Evolutionary conservation across 2,888 invertebrate species (phyloP).

Genomic region (Lumbricus terrestris): DNA sequence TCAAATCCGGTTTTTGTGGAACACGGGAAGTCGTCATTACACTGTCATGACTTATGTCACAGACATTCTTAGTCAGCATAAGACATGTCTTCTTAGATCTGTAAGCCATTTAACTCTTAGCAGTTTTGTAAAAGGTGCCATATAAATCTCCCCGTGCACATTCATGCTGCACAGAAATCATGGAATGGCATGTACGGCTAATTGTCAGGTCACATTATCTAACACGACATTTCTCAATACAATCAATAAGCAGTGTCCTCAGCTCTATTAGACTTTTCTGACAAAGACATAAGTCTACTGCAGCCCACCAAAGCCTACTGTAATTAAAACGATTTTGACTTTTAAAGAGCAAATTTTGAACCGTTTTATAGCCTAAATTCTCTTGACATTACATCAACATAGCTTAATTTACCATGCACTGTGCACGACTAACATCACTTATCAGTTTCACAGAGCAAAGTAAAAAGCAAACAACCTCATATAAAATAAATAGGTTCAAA

Average conservation of each 20-base stretch:
- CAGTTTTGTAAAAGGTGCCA: background rate
- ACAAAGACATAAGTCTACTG: background rate
- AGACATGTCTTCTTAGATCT: background rate
- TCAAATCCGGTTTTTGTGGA: background rate
- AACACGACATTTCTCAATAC: background rate
- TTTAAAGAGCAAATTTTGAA: background rate
- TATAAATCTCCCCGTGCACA: background rate
- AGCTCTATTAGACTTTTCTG: background rate
- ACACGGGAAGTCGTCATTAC: background rate
- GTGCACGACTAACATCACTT: background rate
- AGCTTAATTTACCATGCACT: background rate
- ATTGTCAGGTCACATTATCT: background rate
- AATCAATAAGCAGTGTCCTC: background rate
- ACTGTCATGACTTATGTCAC: background rate
- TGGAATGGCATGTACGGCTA: background rate
- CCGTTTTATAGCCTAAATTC: background rate
- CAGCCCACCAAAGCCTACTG: no score
- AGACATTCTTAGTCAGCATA: background rate
- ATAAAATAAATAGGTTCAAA: background rate
- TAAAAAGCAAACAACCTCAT: background rate
- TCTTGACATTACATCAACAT: background rate
- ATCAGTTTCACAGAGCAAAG: background rate
- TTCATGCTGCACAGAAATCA: background rate
- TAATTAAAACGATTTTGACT: background rate
- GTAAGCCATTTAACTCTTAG: background rate